A percentile compares a stretch with the other conserved stretches of the same genome.
Evolutionary conservation across 2,113 vertebrate genomes (phyloP).

Genomic region (Ciconia stormi): DNA sequence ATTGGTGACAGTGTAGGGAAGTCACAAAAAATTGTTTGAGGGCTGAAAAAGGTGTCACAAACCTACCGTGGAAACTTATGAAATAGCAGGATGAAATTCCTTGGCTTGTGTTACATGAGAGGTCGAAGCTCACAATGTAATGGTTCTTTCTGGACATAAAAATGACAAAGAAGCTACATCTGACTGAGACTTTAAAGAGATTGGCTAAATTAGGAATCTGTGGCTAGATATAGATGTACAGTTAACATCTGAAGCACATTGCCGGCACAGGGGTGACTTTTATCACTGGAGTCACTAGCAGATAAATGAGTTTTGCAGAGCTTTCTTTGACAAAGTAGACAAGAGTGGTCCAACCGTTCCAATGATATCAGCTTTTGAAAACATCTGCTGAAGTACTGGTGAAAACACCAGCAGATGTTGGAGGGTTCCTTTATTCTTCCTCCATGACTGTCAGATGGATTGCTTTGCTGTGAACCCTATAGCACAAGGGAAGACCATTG

Average conservation of each 20-base stretch:
- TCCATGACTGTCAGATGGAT: background rate
- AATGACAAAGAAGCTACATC: background rate
- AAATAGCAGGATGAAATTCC: background rate
- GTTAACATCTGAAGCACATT: background rate
- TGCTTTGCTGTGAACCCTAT: background rate
- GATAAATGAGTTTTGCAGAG: background rate
- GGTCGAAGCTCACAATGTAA: rapidly evolving
- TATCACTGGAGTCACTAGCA: background rate
- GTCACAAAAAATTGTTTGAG: background rate
- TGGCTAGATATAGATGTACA: background rate
- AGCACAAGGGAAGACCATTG: background rate
- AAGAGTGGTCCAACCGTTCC: background rate
- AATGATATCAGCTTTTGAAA: background rate
- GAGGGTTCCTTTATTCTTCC: background rate
- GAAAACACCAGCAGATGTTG: background rate
- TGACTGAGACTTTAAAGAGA: background rate
- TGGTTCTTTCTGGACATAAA: background rate
- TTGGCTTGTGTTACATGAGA: background rate
- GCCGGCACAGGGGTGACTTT: background rate
- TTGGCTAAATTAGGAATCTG: background rate
- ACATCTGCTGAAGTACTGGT: background rate
- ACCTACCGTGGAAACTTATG: background rate
- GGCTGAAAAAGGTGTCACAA: background rate
- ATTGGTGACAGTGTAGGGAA: background rate
- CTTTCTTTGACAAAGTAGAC: background rate